Base-by-base conservation (phyloP, 1,140 invertebrate species). In the Polypedilum pembai region DNA sequence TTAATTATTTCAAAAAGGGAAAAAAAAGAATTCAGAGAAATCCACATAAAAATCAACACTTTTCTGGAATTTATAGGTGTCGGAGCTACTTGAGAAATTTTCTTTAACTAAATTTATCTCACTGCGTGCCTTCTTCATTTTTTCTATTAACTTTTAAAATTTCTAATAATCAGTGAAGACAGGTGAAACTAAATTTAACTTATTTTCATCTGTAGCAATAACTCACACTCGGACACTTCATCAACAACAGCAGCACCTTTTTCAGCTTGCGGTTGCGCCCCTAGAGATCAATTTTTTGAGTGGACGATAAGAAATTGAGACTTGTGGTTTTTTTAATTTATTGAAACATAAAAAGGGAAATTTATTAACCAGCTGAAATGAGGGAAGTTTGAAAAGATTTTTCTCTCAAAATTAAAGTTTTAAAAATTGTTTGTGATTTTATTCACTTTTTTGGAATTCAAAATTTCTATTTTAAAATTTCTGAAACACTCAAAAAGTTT, bases 11-110 rank as follows among this genome's bases (percentile, higher is more conserved):
- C 17, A 69, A 18, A 33, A 33, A 18, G 3, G 65, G 18, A 7
- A 69, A 2, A 45, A 15, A 69, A 69, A 10, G 7, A 20, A 20
- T 21, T 69, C 20, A 18, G 20, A 69, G 20, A 21, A 69, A 69
- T 69, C 17, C 15, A 56, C 45, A 69, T 69, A 69, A 69, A 69
- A 69, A 69, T 69, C 65, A 69, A 69, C 65, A 69, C 65, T 20
- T 69, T 69, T n/a, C 15, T 56, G 45, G 12, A 56, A 15, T 56
- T 33, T 33, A 33, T 33, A 33, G n/a, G 8, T 56, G 12, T 56
- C 12, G 45, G 45, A 56, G 24, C 24, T 33, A 33, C 24, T 33
- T 33, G 24, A 33, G 45, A 12, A 56, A 12, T n/a, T n/a, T 56
- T 56, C 45, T 56, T 56, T 33, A 33, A 33, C 24, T 33, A 33